These are phyloP conservation scores for Anthonomus grandis DNA, from an alignment of 1,140 invertebrate genomes.

Conservation along the genomic window DNA sequence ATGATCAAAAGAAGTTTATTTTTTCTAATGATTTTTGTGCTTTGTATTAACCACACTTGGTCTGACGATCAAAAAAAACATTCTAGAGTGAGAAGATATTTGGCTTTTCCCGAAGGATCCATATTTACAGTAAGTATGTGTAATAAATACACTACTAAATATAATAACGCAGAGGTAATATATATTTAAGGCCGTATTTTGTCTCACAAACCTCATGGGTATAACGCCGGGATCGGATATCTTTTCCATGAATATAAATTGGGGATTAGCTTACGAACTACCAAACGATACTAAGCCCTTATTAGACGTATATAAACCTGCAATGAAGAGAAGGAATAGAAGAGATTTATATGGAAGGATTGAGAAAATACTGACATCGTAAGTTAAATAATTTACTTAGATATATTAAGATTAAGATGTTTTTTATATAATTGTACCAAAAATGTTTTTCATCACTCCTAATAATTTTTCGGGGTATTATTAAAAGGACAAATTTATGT, in stretches of 20 bases:
- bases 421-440: no score
- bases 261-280: constrained; percentile 73
- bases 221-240: constrained; percentile 53
- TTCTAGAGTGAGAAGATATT: constrained; percentile 61
- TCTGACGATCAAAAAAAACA: no score
- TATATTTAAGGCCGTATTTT: constrained; percentile 40
- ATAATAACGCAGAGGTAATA: constrained; percentile 7
- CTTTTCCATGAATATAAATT: constrained; percentile 68
- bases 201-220: constrained; percentile 30
- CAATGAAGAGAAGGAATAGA: constrained; percentile 54
- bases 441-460: no score
- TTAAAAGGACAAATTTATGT: no score
- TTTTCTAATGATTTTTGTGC: no score
- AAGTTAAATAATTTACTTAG: no score
- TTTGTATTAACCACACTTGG: no score
- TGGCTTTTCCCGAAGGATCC: constrained; percentile 69
- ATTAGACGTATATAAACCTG: constrained; percentile 39
- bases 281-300: constrained; percentile 61
- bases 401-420: no score
- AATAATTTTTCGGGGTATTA: no score
- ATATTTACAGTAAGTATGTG: constrained; percentile 63
- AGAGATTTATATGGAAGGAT: constrained; percentile 63
- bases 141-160: constrained; percentile 22
- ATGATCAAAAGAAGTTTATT: no score
- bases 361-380: constrained; percentile 69